phyloP scores from a whole-genome alignment of 1,140 invertebrate genomes.

The Euwallacea fornicatus region DNA sequence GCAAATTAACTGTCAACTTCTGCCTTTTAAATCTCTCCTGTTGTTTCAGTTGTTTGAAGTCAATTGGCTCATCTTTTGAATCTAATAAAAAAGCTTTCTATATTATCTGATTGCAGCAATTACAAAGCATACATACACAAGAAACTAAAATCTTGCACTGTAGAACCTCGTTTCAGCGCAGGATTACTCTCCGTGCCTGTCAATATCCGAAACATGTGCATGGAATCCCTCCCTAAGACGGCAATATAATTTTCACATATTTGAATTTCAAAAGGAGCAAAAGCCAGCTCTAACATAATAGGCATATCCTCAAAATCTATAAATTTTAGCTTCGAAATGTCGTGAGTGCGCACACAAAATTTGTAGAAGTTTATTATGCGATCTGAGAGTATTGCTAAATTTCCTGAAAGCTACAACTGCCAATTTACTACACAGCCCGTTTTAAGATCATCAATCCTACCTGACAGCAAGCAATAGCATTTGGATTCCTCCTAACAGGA shows the following conservation, averaged over 20 bases:
- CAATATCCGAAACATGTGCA: conserved; percentile 55
- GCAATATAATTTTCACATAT: conserved; percentile 64
- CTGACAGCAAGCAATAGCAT: conserved; percentile 65
- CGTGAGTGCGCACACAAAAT: conserved; percentile 64
- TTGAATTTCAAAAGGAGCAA: conserved; percentile 56
- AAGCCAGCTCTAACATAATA: conserved; percentile 57
- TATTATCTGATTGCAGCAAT: too few relatives aligned
- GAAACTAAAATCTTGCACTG: conserved; percentile 40
- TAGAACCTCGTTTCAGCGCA: conserved; percentile 29
- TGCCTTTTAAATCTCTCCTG: conserved; percentile 43
- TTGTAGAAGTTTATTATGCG: conserved; percentile 60
- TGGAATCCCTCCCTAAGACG: conserved; percentile 55
- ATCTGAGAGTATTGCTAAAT: conserved; percentile 61
- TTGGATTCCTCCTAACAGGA: conserved; percentile 60
- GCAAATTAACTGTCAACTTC: conserved; percentile 49
- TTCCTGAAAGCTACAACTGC: conserved; percentile 59
- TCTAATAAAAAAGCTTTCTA: conserved; percentile 36
- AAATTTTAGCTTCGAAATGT: conserved; percentile 65
- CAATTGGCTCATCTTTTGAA: conserved; percentile 42
- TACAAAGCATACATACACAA: conserved; percentile 34
- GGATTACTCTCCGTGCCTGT: conserved; percentile 11
- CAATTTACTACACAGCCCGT: background rate
- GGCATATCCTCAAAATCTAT: conserved; percentile 65
- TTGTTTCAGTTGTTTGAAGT: conserved; percentile 46
- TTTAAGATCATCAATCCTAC: conserved; percentile 43